Conservation (phyloP, 2,797 vertebrate species). For the Manis javanica region DNA sequence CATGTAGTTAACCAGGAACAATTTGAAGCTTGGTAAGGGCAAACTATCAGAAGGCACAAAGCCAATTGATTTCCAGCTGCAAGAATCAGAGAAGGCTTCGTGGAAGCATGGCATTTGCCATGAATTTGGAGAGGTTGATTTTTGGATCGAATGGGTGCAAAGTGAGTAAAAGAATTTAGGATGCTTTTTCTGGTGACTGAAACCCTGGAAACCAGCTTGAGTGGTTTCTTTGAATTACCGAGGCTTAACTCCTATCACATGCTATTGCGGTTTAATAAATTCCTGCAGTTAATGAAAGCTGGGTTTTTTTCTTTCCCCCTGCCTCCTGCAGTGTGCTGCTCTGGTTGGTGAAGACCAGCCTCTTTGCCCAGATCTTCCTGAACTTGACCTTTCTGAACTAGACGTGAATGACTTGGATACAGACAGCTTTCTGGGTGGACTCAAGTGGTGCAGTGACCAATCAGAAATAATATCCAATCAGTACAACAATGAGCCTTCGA, state of each 20-base stretch:
- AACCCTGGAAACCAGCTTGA: conserved; percentile 67
- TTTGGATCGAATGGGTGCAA: not conserved
- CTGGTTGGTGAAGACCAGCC: conserved; percentile 99
- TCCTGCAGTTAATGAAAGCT: conserved; percentile 80
- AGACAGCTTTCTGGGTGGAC: conserved; percentile 97
- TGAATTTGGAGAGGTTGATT: not conserved
- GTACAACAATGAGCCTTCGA: conserved; percentile 96
- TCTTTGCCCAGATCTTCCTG: conserved; percentile 98
- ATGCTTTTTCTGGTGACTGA: conserved; percentile 52
- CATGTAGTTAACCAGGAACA: not conserved
- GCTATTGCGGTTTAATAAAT: conserved; percentile 81
- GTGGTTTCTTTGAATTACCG: conserved; percentile 75
- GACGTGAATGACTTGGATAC: conserved; percentile 99
- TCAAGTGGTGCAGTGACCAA: conserved; percentile 99
- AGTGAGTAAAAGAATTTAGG: conserved; percentile 38
- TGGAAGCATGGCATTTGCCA: not conserved
- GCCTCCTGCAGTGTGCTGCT: conserved; percentile 94
- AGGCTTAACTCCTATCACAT: conserved; percentile 83
- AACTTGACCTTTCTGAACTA: conserved; percentile 99
- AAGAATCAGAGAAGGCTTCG: not conserved
- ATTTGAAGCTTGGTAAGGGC: not conserved
- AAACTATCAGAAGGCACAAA: not conserved
- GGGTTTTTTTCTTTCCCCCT: conserved; percentile 60
- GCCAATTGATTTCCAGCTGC: not conserved
- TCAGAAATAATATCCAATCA: conserved; percentile 99